These are phyloP conservation scores for Acrobasis repandana DNA, from an alignment of 2,888 invertebrate species.

Conservation along the genomic window DNA sequence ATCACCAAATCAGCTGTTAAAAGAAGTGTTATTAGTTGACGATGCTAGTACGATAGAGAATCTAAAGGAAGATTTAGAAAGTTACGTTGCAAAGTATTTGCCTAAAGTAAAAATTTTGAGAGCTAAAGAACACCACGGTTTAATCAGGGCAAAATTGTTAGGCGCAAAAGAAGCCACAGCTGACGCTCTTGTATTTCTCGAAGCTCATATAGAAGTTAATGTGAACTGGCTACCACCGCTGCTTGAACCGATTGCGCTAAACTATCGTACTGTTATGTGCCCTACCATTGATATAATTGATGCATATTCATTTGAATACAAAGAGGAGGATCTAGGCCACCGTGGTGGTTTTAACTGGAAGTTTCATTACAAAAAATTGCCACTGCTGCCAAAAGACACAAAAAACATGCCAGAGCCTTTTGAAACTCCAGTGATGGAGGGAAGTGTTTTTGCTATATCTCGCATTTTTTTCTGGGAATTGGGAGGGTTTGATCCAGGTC, in stretches of 20 bases:
- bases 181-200: slow-evolving; percentile 93
- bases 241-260: slow-evolving; percentile 93
- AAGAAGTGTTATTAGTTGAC: slow-evolving; percentile 95
- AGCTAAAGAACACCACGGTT: slow-evolving; percentile 87
- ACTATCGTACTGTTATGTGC: slow-evolving; percentile 94
- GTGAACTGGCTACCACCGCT: slow-evolving; percentile 96
- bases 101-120: slow-evolving; percentile 90
- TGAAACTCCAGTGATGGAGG: slow-evolving; percentile 98
- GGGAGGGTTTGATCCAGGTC: slow-evolving; percentile 95
- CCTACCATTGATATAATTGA: slow-evolving; percentile 97
- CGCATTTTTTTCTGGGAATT: slow-evolving; percentile 97
- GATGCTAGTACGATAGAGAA: slow-evolving; percentile 90
- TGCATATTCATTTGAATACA: slow-evolving; percentile 94
- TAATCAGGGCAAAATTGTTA: slow-evolving; percentile 93
- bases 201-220: slow-evolving; percentile 95
- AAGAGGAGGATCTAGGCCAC: slow-evolving; percentile 97
- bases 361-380: slow-evolving; percentile 96
- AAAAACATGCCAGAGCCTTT: slow-evolving; percentile 91
- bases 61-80: slow-evolving; percentile 87
- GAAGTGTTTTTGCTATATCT: slow-evolving; percentile 97
- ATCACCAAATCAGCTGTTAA: slow-evolving; percentile 89
- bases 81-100: slow-evolving; percentile 86
- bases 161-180: slow-evolving; percentile 90
- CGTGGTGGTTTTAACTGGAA: slow-evolving; percentile 99
- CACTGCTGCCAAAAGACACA: slow-evolving; percentile 88